A percentile compares a stretch with the other conserved stretches of the same genome.
Evolutionary conservation across 1,140 invertebrate species (phyloP).

Genomic region (Atta cephalotes): DNA sequence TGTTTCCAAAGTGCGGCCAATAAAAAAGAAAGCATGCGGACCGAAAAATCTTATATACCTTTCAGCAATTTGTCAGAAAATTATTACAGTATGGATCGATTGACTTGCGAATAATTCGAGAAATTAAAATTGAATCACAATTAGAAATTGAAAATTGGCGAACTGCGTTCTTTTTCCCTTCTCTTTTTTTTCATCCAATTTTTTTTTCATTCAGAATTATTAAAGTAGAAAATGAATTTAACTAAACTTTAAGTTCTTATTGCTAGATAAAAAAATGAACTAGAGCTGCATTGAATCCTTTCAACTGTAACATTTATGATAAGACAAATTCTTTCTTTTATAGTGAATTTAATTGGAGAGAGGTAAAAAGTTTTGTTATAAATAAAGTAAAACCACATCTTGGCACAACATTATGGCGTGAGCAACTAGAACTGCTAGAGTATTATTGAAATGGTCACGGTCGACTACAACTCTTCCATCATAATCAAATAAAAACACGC

Average conservation of each 20-base stretch:
- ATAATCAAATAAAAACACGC: neutral
- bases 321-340: neutral
- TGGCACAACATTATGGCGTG: neutral
- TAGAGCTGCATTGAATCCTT: neutral
- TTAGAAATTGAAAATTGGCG: neutral
- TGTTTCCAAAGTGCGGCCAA: neutral
- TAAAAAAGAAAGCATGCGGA: neutral
- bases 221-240: neutral
- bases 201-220: neutral
- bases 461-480: neutral
- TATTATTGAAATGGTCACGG: neutral
- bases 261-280: neutral
- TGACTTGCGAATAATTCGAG: conserved; percentile 1
- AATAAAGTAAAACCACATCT: conserved; percentile 1
- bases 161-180: too few relatives aligned
- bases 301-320: neutral
- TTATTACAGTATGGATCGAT: conserved; percentile 40
- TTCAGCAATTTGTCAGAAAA: conserved; percentile 35
- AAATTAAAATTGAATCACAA: neutral
- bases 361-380: neutral
- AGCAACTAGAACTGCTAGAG: too few relatives aligned
- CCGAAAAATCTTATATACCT: conserved; percentile 22
- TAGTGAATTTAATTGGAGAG: neutral
- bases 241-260: conserved; percentile 1
- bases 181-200: neutral